Base-by-base conservation (phyloP, 2,797 vertebrate genomes). In the Sebastes diploproa region DNA sequence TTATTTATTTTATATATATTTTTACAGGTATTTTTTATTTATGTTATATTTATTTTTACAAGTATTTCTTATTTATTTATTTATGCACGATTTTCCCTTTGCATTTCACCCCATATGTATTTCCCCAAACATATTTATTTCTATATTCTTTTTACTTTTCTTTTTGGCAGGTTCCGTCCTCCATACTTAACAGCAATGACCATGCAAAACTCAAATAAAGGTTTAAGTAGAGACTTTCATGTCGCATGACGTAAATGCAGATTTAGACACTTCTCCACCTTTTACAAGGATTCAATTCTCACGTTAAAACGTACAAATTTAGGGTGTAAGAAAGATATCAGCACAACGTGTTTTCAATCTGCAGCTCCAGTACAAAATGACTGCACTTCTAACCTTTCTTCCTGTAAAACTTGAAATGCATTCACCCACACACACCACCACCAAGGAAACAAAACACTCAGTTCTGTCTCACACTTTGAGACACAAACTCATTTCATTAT, bases 401-500 rank as follows among this genome's bases (percentile, higher is more conserved):
- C 38, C 1, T 16, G 64, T 55, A 42, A 55, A 50, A 63, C 58
- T 25, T 60, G 6, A 54, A 65, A 32, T 59, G 29, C 42, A 38
- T 42, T 73, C 71, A 42, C 65, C 6, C 74, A 72, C 23, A 25
- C 38, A 42, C 14, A 42, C 38, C 38, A 42, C 10, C 9, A 68
- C 20, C 1, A 1, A 0, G 6, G 70, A 73, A 84, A 70, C 66
- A 70, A 54, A 54, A 75, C 63, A 73, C 16, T 65, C 65, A 77
- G 5, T 7, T 74, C 52, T 27, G 58, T 27, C 4, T 75, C 50
- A 16, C 58, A 76, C 34, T 72, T 64, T 46, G 22, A 66, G 46
- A 62, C 25, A 32, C 18, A 56, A 77, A 82, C 42, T 82, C 23
- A 18, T 78, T 81, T 70, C 38, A 38, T 62, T 52, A 38, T 30